Percentiles rank a stretch among this genome's conserved stretches.
phyloP scores from a whole-genome alignment of 1,140 invertebrate genomes.

The Lutraria rhynchaena region DNA sequence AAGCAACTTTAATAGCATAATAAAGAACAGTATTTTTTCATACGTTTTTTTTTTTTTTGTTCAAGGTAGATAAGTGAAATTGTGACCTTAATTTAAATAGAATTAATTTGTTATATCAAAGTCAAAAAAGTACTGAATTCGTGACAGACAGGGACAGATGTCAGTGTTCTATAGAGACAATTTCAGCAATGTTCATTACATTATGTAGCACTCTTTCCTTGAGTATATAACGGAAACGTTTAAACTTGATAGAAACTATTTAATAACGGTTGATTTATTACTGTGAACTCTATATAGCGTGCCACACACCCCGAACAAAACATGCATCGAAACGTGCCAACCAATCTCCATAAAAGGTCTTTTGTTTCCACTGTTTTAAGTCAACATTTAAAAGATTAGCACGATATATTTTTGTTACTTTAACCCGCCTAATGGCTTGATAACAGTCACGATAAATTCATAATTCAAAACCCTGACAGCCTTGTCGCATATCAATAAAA shows the following conservation, averaged over 20 bases:
- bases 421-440: constrained; percentile 41
- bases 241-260: no score
- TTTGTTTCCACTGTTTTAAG: constrained; percentile 43
- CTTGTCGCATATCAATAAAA: constrained; percentile 36
- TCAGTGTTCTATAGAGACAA: no score
- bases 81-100: no score
- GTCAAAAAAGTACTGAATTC: no score
- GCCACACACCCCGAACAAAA: constrained; percentile 52
- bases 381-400: constrained; percentile 34
- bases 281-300: constrained; percentile 4
- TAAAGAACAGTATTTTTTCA: no score
- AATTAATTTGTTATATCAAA: no score
- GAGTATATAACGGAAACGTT: no score
- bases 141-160: no score
- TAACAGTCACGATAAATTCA: constrained; percentile 41
- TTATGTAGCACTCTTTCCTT: no score
- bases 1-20: no score
- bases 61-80: no score
- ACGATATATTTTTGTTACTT: constrained; percentile 39
- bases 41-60: no score
- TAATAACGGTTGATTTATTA: constrained; percentile 8
- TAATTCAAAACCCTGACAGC: constrained; percentile 44
- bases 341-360: constrained; percentile 38
- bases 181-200: background rate
- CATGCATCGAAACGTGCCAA: constrained; percentile 38